Evolutionary conservation across 2,797 vertebrate genomes (phyloP).

Genomic region (Pseudocheirus occidentalis): DNA sequence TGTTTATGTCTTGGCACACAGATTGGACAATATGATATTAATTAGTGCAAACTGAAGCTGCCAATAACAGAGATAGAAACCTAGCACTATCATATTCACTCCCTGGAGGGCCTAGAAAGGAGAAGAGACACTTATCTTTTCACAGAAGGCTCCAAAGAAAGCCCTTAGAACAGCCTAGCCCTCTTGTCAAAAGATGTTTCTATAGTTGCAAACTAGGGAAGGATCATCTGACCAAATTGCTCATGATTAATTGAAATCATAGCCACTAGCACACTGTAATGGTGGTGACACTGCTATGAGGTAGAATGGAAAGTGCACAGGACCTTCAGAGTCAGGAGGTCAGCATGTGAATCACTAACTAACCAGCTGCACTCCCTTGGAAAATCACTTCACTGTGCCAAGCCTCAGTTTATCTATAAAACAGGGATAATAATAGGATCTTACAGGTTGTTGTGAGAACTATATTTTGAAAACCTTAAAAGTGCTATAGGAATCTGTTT

Average conservation of each 20-base stretch:
- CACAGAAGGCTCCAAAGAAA: neutral
- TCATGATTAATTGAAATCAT: constrained; percentile 31
- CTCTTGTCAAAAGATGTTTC: constrained; percentile 9
- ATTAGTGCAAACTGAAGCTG: neutral
- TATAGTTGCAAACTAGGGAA: constrained; percentile 1
- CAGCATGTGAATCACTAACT: neutral
- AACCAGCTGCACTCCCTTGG: neutral
- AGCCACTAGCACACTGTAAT: constrained; percentile 13
- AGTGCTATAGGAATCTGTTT: neutral
- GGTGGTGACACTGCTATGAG: neutral
- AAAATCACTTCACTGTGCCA: neutral
- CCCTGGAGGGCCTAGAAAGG: constrained; percentile 8
- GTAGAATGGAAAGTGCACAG: neutral
- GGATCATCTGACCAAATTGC: constrained; percentile 20
- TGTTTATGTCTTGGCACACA: neutral
- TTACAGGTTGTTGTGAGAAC: neutral
- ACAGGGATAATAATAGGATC: neutral
- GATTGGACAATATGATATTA: neutral
- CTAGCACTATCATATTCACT: constrained; percentile 27
- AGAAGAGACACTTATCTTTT: constrained; percentile 38
- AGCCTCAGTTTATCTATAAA: neutral
- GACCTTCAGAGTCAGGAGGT: neutral
- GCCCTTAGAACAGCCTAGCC: constrained; percentile 1
- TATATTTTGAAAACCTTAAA: neutral
- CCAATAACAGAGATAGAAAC: constrained; percentile 1